phyloP scores from a whole-genome alignment of 2,888 invertebrate genomes.

The Agonopterix heracliana region DNA sequence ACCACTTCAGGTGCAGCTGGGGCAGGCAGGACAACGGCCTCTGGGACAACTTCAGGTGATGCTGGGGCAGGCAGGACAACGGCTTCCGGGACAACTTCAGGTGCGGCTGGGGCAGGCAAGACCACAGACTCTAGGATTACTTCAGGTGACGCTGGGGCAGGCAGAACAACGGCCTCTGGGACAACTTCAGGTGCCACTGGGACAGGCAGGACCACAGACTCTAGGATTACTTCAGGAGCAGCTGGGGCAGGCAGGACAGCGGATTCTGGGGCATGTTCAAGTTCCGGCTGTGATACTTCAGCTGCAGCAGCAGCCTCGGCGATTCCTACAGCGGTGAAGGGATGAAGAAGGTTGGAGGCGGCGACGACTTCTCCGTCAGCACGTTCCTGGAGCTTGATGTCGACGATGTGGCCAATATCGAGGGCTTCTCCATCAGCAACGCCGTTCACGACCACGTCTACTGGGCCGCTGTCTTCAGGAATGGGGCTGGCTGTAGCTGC shows the following conservation, averaged over 20 bases:
- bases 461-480: slow-evolving; percentile 30
- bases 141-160: slow-evolving; percentile 4
- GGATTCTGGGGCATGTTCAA: slow-evolving; percentile 8
- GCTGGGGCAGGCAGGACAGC: slow-evolving; percentile 7
- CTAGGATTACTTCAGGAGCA: slow-evolving; percentile 9
- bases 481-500: slow-evolving; percentile 38
- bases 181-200: neutral
- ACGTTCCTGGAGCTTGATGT: slow-evolving; percentile 42
- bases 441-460: slow-evolving; percentile 50
- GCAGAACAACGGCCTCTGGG: slow-evolving; percentile 7
- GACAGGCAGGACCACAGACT: slow-evolving; percentile 4
- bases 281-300: slow-evolving; percentile 3
- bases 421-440: slow-evolving; percentile 42
- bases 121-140: slow-evolving; percentile 6
- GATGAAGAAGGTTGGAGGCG: slow-evolving; percentile 36
- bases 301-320: slow-evolving; percentile 32
- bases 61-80: slow-evolving; percentile 7
- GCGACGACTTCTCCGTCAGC: slow-evolving; percentile 30
- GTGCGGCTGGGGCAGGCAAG: slow-evolving; percentile 1
- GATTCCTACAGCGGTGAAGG: slow-evolving; percentile 41
- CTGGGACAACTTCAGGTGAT: slow-evolving; percentile 11
- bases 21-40: slow-evolving; percentile 8
- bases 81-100: slow-evolving; percentile 2
- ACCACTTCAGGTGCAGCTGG: slow-evolving; percentile 5
- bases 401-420: slow-evolving; percentile 39